Conservation (phyloP, 53 echinoderm and acorn worm species). For the Echinometra lucunter region DNA sequence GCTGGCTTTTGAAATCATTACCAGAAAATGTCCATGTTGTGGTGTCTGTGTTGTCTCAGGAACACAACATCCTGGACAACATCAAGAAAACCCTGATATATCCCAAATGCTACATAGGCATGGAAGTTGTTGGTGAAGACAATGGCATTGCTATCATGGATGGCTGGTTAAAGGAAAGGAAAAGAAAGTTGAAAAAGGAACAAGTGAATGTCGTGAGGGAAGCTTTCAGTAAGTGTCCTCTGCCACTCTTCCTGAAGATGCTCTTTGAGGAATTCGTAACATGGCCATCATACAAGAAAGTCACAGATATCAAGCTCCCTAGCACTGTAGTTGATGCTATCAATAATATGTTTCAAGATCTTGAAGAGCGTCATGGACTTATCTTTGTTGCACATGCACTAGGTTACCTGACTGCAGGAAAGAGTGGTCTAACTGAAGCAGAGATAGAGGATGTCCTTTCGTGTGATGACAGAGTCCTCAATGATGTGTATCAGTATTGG, state of each 20-base stretch:
- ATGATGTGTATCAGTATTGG: slow-evolving; percentile 98
- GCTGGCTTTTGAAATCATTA: slow-evolving; percentile 85
- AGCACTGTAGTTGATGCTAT: slow-evolving; percentile 80
- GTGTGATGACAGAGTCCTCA: slow-evolving; percentile 89
- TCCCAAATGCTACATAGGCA: slow-evolving; percentile 78
- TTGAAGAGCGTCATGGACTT: slow-evolving; percentile 84
- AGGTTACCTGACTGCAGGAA: slow-evolving; percentile 87
- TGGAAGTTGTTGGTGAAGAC: slow-evolving; percentile 77
- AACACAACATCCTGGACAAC: slow-evolving; percentile 79
- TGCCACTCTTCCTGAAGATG: slow-evolving; percentile 88
- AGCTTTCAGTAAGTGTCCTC: slow-evolving; percentile 85
- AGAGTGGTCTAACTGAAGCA: slow-evolving; percentile 82
- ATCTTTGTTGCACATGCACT: slow-evolving; percentile 84
- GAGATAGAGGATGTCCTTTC: slow-evolving; percentile 91
- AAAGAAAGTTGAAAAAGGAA: slow-evolving; percentile 71
- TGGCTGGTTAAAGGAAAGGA: slow-evolving; percentile 76
- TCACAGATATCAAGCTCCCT: slow-evolving; percentile 67
- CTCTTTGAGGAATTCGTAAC: slow-evolving; percentile 82
- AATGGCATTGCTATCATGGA: slow-evolving; percentile 81
- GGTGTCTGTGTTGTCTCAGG: slow-evolving; percentile 83
- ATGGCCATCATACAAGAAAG: slow-evolving; percentile 83
- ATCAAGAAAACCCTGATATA: slow-evolving; percentile 73
- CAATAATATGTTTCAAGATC: slow-evolving; percentile 75
- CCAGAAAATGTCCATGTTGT: slow-evolving; percentile 73
- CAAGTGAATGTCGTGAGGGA: slow-evolving; percentile 72